Percentiles rank a stretch among this genome's conserved stretches.
These are phyloP conservation scores for Baccha elongata DNA, from an alignment of 2,888 invertebrate genomes.

Conservation along the genomic window DNA sequence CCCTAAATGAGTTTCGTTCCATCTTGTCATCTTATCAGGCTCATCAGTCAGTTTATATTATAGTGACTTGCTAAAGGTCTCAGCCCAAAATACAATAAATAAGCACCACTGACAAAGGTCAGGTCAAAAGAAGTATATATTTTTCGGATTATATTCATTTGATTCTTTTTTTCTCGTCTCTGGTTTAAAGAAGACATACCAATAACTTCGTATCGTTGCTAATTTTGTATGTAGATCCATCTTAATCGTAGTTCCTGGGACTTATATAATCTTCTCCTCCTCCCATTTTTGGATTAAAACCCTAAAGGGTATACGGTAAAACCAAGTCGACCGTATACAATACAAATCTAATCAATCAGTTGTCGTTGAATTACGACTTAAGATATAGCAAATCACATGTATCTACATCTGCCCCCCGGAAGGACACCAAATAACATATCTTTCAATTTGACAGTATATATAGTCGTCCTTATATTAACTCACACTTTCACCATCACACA, in stretches of 20 bases:
- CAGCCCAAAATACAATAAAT: slow-evolving; percentile 51
- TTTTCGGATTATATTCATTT: slow-evolving; percentile 46
- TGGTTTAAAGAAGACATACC: not conserved
- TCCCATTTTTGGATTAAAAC: slow-evolving; percentile 11
- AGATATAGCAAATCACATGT: slow-evolving; percentile 33
- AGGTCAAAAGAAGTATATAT: too few species aligned
- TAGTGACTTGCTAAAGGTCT: slow-evolving; percentile 5
- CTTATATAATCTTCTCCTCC: slow-evolving; percentile 4
- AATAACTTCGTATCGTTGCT: not conserved
- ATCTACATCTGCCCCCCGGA: slow-evolving; percentile 32
- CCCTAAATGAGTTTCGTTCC: slow-evolving; percentile 25
- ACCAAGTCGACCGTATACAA: slow-evolving; percentile 42
- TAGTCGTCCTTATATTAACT: slow-evolving; percentile 16
- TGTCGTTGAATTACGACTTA: slow-evolving; percentile 49
- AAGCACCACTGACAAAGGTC: slow-evolving; percentile 55
- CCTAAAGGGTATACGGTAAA: slow-evolving; percentile 12
- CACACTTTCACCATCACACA: not conserved
- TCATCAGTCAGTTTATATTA: slow-evolving; percentile 23
- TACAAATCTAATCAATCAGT: slow-evolving; percentile 66
- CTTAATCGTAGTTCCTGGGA: slow-evolving; percentile 48
- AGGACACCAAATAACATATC: slow-evolving; percentile 36
- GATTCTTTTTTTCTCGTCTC: not conserved
- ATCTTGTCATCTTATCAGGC: slow-evolving; percentile 29
- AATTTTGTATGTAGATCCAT: slow-evolving; percentile 60
- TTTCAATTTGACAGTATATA: slow-evolving; percentile 44